phyloP scores from a whole-genome alignment of 1,140 invertebrate species.

The Melitaea cinxia region DNA sequence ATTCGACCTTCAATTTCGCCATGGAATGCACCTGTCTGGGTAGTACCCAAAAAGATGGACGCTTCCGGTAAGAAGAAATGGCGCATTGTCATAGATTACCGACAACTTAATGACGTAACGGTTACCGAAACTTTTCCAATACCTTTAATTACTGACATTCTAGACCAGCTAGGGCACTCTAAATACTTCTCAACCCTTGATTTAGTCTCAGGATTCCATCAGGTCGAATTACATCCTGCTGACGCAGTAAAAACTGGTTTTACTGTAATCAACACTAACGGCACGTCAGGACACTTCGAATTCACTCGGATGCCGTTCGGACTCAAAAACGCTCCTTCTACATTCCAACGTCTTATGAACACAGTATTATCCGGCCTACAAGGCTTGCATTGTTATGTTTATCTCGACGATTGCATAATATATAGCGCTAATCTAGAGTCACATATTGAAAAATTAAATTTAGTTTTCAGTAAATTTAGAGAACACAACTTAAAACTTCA shows the following conservation, averaged over 20 bases:
- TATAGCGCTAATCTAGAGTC: neutral
- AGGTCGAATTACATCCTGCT: neutral
- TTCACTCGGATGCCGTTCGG: too few species aligned
- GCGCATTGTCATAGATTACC: too few species aligned
- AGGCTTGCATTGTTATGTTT: neutral
- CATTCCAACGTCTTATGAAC: too few species aligned
- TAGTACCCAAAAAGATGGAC: conserved; percentile 16
- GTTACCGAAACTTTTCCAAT: conserved; percentile 6
- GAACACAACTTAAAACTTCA: conserved; percentile 15
- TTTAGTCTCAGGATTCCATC: conserved; percentile 11
- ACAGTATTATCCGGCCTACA: conserved; percentile 10
- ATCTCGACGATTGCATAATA: neutral
- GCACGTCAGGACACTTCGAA: neutral
- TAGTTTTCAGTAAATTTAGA: conserved; percentile 8
- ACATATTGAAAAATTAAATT: neutral
- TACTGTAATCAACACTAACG: conserved; percentile 6
- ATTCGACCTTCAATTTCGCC: conserved; percentile 4
- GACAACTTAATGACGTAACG: conserved; percentile 10
- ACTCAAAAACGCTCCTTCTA: too few species aligned
- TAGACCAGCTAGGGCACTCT: conserved; percentile 17
- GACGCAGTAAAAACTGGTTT: neutral
- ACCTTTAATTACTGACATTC: conserved; percentile 6
- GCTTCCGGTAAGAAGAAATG: too few species aligned
- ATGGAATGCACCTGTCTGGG: conserved; percentile 1
- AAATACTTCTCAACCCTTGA: conserved; percentile 10